Evolutionary conservation across 2,113 vertebrate species (phyloP).

Genomic region (Chinchilla lanigera): DNA sequence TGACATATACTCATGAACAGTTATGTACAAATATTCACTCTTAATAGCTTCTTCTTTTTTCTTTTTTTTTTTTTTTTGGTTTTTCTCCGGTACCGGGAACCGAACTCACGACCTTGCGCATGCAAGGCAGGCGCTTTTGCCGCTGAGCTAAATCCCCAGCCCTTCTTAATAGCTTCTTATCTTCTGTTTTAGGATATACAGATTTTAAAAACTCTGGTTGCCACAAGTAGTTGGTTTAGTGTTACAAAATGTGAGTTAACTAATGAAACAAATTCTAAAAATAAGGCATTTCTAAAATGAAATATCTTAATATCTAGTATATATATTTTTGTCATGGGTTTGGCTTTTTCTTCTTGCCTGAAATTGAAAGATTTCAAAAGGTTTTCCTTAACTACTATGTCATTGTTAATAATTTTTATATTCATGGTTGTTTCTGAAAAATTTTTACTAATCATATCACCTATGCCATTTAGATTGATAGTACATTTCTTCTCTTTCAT

Average conservation of each 20-base stretch:
- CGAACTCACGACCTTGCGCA: no score
- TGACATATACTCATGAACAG: neutral
- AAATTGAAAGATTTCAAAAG: constrained; percentile 6
- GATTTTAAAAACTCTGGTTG: constrained; percentile 12
- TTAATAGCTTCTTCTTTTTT: neutral
- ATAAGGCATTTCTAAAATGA: constrained; percentile 2
- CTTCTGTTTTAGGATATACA: constrained; percentile 29
- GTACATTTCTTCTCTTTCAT: neutral
- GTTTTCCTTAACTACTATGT: constrained; percentile 46
- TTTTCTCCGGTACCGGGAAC: no score
- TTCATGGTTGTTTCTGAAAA: constrained; percentile 24
- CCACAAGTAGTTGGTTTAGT: neutral
- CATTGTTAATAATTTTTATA: constrained; percentile 51
- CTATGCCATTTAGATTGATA: constrained; percentile 23
- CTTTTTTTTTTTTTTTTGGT: no score
- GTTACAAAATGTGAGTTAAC: constrained; percentile 26
- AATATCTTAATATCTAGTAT: neutral
- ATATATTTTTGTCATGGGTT: neutral
- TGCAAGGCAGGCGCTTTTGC: no score
- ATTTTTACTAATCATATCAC: constrained; percentile 19
- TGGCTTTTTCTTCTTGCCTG: constrained; percentile 51
- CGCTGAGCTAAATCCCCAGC: no score
- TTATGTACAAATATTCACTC: constrained; percentile 18
- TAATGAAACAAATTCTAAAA: constrained; percentile 49
- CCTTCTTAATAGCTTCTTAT: neutral